phyloP scores from a whole-genome alignment of 2,888 invertebrate species.

The Dicyrtoma fusca region DNA sequence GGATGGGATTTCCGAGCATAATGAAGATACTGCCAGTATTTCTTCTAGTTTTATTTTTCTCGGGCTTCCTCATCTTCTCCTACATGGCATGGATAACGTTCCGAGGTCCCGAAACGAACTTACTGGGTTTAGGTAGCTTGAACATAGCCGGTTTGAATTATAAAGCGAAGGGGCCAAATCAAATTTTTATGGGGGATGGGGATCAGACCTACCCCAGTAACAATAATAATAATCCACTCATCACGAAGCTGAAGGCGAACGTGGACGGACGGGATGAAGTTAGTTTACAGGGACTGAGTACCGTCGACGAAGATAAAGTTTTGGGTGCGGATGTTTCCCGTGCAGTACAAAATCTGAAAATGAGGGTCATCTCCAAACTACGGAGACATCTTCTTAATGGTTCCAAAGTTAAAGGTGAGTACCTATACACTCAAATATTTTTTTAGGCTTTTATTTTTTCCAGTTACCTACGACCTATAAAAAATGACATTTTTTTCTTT shows the following conservation, averaged over 20 bases:
- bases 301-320: slow-evolving; percentile 49
- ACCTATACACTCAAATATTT: too few species aligned
- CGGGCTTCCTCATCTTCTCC: slow-evolving; percentile 51
- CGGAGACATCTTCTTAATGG: slow-evolving; percentile 53
- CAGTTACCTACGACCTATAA: too few species aligned
- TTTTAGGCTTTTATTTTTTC: too few species aligned
- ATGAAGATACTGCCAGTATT: slow-evolving; percentile 55
- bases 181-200: slow-evolving; percentile 42
- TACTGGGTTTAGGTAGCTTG: slow-evolving; percentile 16
- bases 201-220: slow-evolving; percentile 41
- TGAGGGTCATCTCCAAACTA: slow-evolving; percentile 54
- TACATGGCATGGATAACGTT: slow-evolving; percentile 54
- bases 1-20: slow-evolving; percentile 29
- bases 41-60: slow-evolving; percentile 53
- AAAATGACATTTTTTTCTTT: too few species aligned
- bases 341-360: slow-evolving; percentile 50
- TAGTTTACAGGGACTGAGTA: slow-evolving; percentile 40
- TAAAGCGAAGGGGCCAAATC: slow-evolving; percentile 31
- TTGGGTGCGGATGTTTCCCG: slow-evolving; percentile 45
- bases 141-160: slow-evolving; percentile 24
- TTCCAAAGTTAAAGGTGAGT: slow-evolving; percentile 50
- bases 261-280: slow-evolving; percentile 24
- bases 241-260: background rate
- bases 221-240: slow-evolving; percentile 28
- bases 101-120: slow-evolving; percentile 8